Conservation (phyloP, 2,888 invertebrate genomes). For the Scrobipalpa costella region DNA sequence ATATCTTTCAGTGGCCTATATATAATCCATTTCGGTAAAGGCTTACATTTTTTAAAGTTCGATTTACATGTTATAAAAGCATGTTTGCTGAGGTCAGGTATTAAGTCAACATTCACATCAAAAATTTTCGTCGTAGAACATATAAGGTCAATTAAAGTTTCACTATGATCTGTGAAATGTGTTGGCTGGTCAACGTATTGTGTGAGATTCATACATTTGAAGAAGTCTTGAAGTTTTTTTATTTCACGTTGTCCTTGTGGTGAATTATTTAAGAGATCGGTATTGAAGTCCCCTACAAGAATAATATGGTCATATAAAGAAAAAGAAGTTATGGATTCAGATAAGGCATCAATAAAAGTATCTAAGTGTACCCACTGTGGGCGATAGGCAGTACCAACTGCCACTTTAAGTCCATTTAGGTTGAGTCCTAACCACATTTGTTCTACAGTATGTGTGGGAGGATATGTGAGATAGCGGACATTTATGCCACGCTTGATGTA, state of each 20-base stretch:
- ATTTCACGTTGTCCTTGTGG: too few relatives aligned
- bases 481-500: too few relatives aligned
- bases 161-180: too few relatives aligned
- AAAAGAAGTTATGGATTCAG: too few relatives aligned
- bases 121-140: background rate
- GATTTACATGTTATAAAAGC: background rate
- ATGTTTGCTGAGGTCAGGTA: constrained; percentile 4
- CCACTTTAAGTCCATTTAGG: background rate
- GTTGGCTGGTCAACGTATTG: too few relatives aligned
- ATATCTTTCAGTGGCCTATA: constrained; percentile 5
- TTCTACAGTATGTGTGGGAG: background rate
- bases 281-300: too few relatives aligned
- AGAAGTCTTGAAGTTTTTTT: background rate
- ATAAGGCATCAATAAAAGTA: constrained; percentile 3
- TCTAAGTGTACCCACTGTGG: constrained; percentile 1
- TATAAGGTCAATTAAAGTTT: constrained; percentile 7
- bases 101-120: background rate
- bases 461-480: background rate
- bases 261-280: background rate
- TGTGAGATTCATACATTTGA: background rate
- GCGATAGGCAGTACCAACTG: constrained; percentile 5
- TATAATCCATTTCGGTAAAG: background rate
- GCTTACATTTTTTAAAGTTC: background rate
- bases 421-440: constrained; percentile 11
- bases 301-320: too few relatives aligned